Evolutionary conservation across 2,797 vertebrate genomes (phyloP).

Genomic region (Thunnus albacares): DNA sequence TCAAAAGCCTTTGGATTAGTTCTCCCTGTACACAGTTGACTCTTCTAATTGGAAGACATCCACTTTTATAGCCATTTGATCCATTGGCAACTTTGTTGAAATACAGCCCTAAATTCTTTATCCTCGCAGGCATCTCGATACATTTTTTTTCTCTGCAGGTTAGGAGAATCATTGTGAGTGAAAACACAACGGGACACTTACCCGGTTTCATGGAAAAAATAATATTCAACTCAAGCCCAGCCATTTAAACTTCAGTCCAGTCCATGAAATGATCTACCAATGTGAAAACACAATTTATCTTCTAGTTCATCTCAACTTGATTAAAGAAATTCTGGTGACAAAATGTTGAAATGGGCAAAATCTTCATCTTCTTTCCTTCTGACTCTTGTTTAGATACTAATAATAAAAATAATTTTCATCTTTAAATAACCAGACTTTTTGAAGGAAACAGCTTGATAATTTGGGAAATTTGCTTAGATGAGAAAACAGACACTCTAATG

Average conservation of each 20-base stretch:
- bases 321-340: background rate
- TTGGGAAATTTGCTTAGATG: background rate
- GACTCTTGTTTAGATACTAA: background rate
- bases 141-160: conserved; percentile 44
- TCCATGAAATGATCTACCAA: background rate
- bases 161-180: conserved; percentile 41
- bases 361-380: background rate
- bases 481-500: background rate
- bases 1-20: conserved; percentile 79
- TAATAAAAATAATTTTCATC: background rate
- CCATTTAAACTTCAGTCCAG: conserved; percentile 15
- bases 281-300: background rate
- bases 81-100: conserved; percentile 73
- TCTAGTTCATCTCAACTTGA: conserved; percentile 8
- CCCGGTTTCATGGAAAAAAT: conserved; percentile 27
- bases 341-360: background rate
- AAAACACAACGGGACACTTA: conserved; percentile 36
- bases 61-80: conserved; percentile 72
- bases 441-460: too few species aligned
- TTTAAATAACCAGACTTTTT: background rate
- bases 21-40: conserved; percentile 74
- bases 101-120: conserved; percentile 57
- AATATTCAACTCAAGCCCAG: conserved; percentile 6
- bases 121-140: conserved; percentile 57
- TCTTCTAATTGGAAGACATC: conserved; percentile 80